Percentiles rank a stretch among this genome's conserved stretches.
phyloP scores from a whole-genome alignment of 2,113 vertebrate species.

The Phalacrocorax brasilianus region DNA sequence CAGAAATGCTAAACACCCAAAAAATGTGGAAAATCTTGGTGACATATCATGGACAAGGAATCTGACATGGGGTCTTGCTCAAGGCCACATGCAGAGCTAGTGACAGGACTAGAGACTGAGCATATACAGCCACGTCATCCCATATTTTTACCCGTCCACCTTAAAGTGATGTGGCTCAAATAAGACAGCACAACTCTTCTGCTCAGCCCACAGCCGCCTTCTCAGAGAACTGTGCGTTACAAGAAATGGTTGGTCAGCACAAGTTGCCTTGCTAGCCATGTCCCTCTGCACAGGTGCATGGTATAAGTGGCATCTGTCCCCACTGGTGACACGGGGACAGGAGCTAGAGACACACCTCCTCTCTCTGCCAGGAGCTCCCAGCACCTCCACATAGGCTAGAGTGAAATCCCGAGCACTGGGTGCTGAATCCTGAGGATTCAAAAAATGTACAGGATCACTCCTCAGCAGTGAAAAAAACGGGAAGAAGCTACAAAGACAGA shows the following conservation, averaged over 20 bases:
- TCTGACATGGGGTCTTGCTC: rapidly evolving
- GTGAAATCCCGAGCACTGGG: background rate
- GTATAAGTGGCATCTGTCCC: background rate
- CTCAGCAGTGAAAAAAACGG: background rate
- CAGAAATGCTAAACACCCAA: background rate
- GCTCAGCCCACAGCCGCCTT: background rate
- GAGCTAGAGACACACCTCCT: background rate
- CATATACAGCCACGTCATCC: background rate
- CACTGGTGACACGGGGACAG: background rate
- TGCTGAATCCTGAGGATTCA: background rate
- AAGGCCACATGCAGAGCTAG: background rate
- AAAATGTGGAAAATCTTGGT: background rate
- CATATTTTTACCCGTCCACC: background rate
- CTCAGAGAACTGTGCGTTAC: background rate
- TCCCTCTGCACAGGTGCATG: rapidly evolving
- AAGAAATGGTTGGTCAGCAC: background rate
- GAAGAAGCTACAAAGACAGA: background rate
- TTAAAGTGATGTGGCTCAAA: rapidly evolving
- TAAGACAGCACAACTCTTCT: background rate
- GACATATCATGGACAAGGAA: background rate
- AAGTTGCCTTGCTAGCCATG: background rate
- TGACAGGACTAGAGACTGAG: background rate
- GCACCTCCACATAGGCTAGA: background rate
- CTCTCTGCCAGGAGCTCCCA: background rate
- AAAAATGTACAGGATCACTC: background rate